These are phyloP conservation scores for Drosophila barbarae DNA, from an alignment of 2,888 invertebrate species.

Conservation along the genomic window DNA sequence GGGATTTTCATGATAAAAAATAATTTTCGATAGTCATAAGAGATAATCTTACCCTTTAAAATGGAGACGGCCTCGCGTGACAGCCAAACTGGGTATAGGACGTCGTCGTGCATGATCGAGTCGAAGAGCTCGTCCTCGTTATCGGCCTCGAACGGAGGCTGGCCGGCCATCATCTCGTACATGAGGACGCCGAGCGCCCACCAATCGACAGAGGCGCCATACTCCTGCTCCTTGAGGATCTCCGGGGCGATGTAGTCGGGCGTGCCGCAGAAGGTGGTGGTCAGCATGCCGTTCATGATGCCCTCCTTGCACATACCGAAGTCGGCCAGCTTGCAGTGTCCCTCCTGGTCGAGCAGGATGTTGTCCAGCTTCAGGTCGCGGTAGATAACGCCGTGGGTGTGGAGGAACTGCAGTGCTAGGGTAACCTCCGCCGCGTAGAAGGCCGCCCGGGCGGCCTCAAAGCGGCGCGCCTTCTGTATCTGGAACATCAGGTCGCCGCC, in stretches of 20 bases:
- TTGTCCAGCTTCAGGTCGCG: slow-evolving; percentile 99
- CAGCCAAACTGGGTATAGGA: slow-evolving; percentile 98
- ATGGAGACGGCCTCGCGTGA: slow-evolving; percentile 94
- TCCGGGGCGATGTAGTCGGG: slow-evolving; percentile 99
- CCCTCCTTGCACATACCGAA: slow-evolving; percentile 97
- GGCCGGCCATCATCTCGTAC: slow-evolving; percentile 99
- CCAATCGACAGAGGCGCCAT: slow-evolving; percentile 94
- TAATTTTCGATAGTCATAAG: background rate
- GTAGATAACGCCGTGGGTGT: slow-evolving; percentile 98
- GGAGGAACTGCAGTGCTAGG: slow-evolving; percentile 97
- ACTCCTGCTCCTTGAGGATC: slow-evolving; percentile 95
- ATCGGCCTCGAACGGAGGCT: slow-evolving; percentile 99
- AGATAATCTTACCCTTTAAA: slow-evolving; percentile 83
- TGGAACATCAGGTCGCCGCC: slow-evolving; percentile 99
- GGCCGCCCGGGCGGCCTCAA: slow-evolving; percentile 95
- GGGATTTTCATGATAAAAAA: background rate
- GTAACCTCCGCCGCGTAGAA: slow-evolving; percentile 99
- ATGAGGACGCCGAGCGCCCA: slow-evolving; percentile 99
- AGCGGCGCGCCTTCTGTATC: slow-evolving; percentile 98
- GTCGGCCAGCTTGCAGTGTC: slow-evolving; percentile 95
- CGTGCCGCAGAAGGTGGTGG: slow-evolving; percentile 99
- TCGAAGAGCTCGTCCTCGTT: slow-evolving; percentile 99
- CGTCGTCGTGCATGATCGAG: slow-evolving; percentile 98
- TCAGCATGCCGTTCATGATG: slow-evolving; percentile 87
- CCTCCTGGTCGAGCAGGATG: slow-evolving; percentile 96